Percentiles rank a stretch among this genome's conserved stretches.
Evolutionary conservation across 2,888 invertebrate species (phyloP).

Genomic region (Tricholauxania praeusta): DNA sequence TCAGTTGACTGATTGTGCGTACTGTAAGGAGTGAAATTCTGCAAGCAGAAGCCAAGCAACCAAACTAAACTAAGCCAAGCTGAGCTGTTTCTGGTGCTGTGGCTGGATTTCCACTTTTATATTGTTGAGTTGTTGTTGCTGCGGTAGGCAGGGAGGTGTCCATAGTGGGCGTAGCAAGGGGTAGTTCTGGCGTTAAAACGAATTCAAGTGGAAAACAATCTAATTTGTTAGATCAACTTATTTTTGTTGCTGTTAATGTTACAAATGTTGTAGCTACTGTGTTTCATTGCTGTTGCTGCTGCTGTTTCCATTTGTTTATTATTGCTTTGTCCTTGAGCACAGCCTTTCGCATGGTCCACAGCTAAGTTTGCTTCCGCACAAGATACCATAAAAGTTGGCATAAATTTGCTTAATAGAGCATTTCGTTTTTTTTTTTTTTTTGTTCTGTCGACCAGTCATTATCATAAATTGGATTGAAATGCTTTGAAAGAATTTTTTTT

Average conservation of each 20-base stretch:
- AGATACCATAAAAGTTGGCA: slow-evolving; percentile 22
- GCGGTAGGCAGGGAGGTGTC: not conserved
- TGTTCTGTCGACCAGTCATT: slow-evolving; percentile 2
- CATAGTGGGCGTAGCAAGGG: slow-evolving; percentile 31
- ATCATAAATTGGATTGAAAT: not conserved
- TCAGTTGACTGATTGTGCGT: slow-evolving; percentile 39
- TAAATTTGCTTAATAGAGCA: slow-evolving; percentile 15
- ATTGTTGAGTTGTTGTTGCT: slow-evolving; percentile 10
- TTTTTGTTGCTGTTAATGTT: not conserved
- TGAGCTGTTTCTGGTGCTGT: slow-evolving; percentile 34
- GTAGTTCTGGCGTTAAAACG: slow-evolving; percentile 55
- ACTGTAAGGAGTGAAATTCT: not conserved
- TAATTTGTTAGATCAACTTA: slow-evolving; percentile 62
- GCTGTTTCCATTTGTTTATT: slow-evolving; percentile 17
- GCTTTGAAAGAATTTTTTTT: not conserved
- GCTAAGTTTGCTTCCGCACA: not conserved
- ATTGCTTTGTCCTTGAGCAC: slow-evolving; percentile 15
- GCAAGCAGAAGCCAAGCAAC: not conserved
- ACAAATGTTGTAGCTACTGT: not conserved
- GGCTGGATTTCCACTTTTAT: slow-evolving; percentile 31
- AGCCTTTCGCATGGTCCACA: not conserved
- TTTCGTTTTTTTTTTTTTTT: not conserved
- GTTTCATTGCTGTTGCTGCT: slow-evolving; percentile 34
- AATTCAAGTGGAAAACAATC: slow-evolving; percentile 68
- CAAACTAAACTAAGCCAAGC: slow-evolving; percentile 9